These are phyloP conservation scores for Thysanoteuthis rhombus DNA, from an alignment of 2,888 invertebrate genomes.

Conservation along the genomic window DNA sequence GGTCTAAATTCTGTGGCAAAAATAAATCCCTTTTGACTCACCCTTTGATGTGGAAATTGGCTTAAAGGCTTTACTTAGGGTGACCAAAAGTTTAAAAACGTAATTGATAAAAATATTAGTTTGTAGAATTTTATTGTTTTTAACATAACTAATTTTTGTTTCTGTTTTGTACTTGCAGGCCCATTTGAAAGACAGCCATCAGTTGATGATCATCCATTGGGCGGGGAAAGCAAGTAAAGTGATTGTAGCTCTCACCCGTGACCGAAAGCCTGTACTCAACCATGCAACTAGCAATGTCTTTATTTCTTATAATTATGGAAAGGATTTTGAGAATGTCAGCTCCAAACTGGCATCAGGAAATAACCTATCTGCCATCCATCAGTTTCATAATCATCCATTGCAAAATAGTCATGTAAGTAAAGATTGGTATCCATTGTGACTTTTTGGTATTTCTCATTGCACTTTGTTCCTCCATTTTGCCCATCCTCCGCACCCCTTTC, in stretches of 20 bases:
- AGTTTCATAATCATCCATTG: slow-evolving; percentile 85
- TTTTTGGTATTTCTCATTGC: no score
- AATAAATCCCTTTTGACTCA: no score
- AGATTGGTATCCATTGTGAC: no score
- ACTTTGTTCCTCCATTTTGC: no score
- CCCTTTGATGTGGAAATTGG: no score
- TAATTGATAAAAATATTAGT: no score
- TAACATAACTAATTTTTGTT: neutral
- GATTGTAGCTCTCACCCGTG: slow-evolving; percentile 85
- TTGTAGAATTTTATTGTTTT: neutral
- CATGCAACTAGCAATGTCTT: slow-evolving; percentile 78
- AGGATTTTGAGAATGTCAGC: slow-evolving; percentile 80
- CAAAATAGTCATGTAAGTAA: slow-evolving; percentile 81
- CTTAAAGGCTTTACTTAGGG: no score
- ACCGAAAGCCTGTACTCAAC: slow-evolving; percentile 60
- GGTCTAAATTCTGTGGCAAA: no score
- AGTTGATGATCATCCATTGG: slow-evolving; percentile 92
- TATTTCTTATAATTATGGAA: slow-evolving; percentile 88
- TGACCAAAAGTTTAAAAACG: no score
- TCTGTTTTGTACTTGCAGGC: slow-evolving; percentile 72
- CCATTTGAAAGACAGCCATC: slow-evolving; percentile 84
- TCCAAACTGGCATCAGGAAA: slow-evolving; percentile 74
- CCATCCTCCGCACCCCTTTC: no score
- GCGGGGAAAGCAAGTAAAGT: slow-evolving; percentile 87
- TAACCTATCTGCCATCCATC: slow-evolving; percentile 79